phyloP scores from a whole-genome alignment of 2,888 invertebrate genomes.

The Drosophila robusta region DNA sequence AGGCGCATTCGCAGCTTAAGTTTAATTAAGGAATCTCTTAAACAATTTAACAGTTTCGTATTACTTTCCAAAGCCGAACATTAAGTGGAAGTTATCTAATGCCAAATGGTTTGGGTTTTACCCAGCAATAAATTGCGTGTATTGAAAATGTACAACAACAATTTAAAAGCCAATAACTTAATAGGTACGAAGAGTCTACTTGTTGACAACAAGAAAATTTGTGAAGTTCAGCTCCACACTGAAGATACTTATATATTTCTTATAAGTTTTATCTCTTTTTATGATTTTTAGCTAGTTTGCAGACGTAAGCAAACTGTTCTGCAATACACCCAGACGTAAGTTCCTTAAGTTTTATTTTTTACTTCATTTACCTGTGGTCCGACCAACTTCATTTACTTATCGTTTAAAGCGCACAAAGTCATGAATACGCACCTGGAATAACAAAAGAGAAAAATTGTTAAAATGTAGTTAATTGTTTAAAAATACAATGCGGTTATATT shows the following conservation, averaged over 20 bases:
- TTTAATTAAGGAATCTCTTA: conserved; percentile 73
- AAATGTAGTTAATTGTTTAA: conserved; percentile 52
- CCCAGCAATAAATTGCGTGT: background rate
- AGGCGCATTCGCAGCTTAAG: conserved; percentile 50
- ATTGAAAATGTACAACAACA: background rate
- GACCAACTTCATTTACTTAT: background rate
- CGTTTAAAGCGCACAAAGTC: conserved; percentile 8
- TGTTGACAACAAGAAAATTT: too few relatives aligned
- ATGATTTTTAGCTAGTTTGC: background rate
- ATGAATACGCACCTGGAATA: conserved; percentile 69
- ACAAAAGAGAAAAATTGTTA: conserved; percentile 41
- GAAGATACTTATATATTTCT: too few relatives aligned
- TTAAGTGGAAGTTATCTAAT: conserved; percentile 23
- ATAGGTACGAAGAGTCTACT: background rate
- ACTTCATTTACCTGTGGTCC: conserved; percentile 14
- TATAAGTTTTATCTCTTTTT: too few relatives aligned
- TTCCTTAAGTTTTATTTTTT: background rate
- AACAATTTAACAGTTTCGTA: conserved; percentile 38
- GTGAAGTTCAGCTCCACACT: too few relatives aligned
- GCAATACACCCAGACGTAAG: background rate
- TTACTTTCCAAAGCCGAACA: conserved; percentile 42
- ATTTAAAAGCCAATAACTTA: conserved; percentile 1
- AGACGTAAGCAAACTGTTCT: background rate
- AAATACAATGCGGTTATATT: conserved; percentile 41
- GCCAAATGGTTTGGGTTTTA: background rate